Conservation (phyloP, 2,797 vertebrate genomes). For the Furcifer pardalis region DNA sequence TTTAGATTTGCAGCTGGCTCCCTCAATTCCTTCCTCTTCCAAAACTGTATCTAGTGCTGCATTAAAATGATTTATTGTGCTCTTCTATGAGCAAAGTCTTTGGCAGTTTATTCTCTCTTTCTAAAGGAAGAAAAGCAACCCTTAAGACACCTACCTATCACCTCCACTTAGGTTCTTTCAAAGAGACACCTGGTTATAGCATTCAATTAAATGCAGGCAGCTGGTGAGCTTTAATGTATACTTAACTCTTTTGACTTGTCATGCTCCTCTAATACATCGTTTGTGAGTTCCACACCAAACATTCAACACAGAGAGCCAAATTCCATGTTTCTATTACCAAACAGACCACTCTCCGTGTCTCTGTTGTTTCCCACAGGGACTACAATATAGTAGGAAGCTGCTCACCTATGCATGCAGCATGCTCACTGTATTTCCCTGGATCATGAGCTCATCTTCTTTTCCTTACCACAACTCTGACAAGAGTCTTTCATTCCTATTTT, state of each 20-base stretch:
- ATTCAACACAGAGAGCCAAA: not conserved
- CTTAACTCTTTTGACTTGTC: constrained; percentile 32
- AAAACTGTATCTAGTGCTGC: constrained; percentile 45
- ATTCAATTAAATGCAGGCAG: constrained; percentile 38
- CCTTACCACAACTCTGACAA: not conserved
- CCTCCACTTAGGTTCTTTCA: constrained; percentile 18
- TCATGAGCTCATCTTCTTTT: not conserved
- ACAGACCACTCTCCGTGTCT: not conserved
- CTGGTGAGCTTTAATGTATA: constrained; percentile 1
- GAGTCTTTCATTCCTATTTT: not conserved
- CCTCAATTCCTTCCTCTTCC: constrained; percentile 47
- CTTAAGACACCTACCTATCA: constrained; percentile 20
- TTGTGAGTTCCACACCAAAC: not conserved
- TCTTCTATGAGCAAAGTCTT: constrained; percentile 2
- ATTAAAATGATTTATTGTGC: constrained; percentile 36
- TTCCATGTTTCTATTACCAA: not conserved
- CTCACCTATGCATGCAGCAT: not conserved
- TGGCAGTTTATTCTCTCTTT: constrained; percentile 33
- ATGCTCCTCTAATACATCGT: not conserved
- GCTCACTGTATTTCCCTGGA: not conserved
- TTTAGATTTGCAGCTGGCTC: constrained; percentile 57
- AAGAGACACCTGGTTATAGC: constrained; percentile 40
- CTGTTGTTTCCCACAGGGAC: not conserved
- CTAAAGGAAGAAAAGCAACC: constrained; percentile 42
- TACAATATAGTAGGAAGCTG: not conserved